Conservation (phyloP, 2,113 vertebrate genomes). For the Tor tambroides region DNA sequence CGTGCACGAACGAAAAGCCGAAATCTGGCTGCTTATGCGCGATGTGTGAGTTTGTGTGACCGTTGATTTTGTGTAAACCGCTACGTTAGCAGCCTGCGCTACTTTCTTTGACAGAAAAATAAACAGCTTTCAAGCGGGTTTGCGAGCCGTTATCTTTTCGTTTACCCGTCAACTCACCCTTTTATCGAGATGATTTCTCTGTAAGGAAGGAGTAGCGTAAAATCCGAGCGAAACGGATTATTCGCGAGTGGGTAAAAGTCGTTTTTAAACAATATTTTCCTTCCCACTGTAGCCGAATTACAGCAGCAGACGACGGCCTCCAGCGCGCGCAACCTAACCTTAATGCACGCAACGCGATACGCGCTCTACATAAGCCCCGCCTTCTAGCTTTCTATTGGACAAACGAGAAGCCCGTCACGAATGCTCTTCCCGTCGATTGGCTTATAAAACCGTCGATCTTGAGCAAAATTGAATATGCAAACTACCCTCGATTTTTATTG, state of each 20-base stretch:
- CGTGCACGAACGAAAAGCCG: not conserved
- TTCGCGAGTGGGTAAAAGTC: conserved; percentile 55
- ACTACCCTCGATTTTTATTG: conserved; percentile 53
- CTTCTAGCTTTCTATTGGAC: conserved; percentile 64
- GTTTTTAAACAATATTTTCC: conserved; percentile 70
- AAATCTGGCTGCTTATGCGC: not conserved
- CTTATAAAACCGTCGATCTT: conserved; percentile 42
- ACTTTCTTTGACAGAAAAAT: conserved; percentile 79
- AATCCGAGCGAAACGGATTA: conserved; percentile 48
- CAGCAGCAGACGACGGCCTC: conserved; percentile 75
- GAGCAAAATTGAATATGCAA: conserved; percentile 47
- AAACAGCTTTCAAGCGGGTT: conserved; percentile 72
- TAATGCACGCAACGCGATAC: conserved; percentile 54
- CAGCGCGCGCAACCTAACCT: conserved; percentile 77
- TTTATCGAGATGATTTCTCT: conserved; percentile 8
- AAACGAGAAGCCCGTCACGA: not conserved
- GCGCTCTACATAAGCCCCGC: conserved; percentile 55
- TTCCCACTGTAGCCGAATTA: conserved; percentile 57
- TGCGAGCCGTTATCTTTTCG: conserved; percentile 36
- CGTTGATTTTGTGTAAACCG: conserved; percentile 51
- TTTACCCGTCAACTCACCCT: conserved; percentile 63
- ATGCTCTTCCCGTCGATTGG: conserved; percentile 58
- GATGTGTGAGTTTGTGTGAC: not conserved
- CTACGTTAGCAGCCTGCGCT: conserved; percentile 71
- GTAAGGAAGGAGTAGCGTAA: conserved; percentile 36